Evolutionary conservation across 2,113 vertebrate species (phyloP).

Genomic region (Pungitius pungitius): DNA sequence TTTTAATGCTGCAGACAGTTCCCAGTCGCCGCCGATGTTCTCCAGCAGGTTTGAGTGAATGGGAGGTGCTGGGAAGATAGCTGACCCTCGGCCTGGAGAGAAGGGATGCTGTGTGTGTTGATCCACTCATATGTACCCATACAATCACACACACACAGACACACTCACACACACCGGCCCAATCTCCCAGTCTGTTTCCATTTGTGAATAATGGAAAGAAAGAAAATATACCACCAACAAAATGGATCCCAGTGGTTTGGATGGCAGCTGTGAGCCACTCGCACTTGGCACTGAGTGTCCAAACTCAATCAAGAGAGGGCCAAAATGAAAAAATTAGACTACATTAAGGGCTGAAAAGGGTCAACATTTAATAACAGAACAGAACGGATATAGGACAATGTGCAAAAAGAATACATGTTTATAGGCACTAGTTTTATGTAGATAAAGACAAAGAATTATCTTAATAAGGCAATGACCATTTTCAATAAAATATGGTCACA

Average conservation of each 20-base stretch:
- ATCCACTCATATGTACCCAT: not conserved
- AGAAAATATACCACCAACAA: constrained; percentile 3
- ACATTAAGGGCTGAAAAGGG: no score
- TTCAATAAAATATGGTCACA: no score
- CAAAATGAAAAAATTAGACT: no score
- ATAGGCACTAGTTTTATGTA: no score
- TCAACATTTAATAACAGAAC: no score
- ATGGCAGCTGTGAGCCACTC: constrained; percentile 37
- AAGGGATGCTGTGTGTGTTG: constrained; percentile 1
- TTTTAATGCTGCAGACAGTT: constrained; percentile 31
- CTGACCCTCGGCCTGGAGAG: constrained; percentile 33
- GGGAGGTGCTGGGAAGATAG: constrained; percentile 56
- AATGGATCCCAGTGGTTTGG: constrained; percentile 1
- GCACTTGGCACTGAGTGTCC: constrained; percentile 31
- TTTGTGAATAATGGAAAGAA: constrained; percentile 3
- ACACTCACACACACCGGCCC: not conserved
- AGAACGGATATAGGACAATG: no score
- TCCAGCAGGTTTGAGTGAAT: constrained; percentile 32
- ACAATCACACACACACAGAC: not conserved
- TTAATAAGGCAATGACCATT: no score
- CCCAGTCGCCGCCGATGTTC: constrained; percentile 1
- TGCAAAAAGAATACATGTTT: no score
- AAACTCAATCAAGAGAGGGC: no score
- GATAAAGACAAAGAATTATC: no score
- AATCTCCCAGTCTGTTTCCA: not conserved